Evolutionary conservation across 2,797 vertebrate species (phyloP).

Genomic region (Alosa sapidissima): DNA sequence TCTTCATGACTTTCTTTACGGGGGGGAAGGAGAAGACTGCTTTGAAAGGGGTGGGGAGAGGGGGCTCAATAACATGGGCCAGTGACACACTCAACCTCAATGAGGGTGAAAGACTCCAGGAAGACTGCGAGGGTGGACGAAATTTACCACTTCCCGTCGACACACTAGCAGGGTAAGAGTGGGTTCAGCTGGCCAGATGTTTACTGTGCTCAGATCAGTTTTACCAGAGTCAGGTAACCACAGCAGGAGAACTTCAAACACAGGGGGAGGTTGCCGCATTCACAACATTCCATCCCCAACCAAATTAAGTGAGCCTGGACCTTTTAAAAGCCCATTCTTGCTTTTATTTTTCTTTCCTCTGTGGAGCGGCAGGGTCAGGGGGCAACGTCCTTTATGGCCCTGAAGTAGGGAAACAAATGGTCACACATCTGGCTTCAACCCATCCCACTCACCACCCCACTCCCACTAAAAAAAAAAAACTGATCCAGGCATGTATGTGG

Average conservation of each 20-base stretch:
- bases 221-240: constrained; percentile 7
- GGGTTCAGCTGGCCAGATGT: not conserved
- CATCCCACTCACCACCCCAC: not conserved
- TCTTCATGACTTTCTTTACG: not conserved
- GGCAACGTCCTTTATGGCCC: constrained; percentile 37
- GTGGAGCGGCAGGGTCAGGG: constrained; percentile 36
- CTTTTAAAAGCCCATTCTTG: constrained; percentile 30
- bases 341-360: constrained; percentile 27
- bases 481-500: constrained; percentile 5
- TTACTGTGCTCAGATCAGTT: not conserved
- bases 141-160: not conserved
- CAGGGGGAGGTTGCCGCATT: not conserved
- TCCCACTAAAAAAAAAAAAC: not conserved
- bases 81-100: not conserved
- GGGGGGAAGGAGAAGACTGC: too few species aligned
- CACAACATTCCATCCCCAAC: not conserved
- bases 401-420: constrained; percentile 42
- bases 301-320: not conserved
- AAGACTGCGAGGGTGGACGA: constrained; percentile 15
- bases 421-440: constrained; percentile 41
- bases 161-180: not conserved
- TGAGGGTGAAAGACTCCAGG: not conserved
- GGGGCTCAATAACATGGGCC: not conserved
- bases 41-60: not conserved
- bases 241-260: not conserved